Base-by-base conservation (phyloP, 2,113 vertebrate genomes). In the Scolopax mira region DNA sequence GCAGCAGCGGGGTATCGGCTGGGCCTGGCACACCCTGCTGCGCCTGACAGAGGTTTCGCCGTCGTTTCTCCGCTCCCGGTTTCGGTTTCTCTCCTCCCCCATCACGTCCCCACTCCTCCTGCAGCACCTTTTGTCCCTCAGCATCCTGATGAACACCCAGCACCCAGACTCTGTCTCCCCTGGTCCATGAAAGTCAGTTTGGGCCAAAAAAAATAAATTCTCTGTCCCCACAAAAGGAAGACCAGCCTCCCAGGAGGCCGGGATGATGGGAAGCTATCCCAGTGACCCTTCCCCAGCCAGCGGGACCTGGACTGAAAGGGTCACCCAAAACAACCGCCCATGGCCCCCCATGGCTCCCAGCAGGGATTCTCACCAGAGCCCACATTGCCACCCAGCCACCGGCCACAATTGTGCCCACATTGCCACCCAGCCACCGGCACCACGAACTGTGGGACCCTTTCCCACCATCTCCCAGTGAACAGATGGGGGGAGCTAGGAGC, bases 341-440 rank as follows among this genome's bases (percentile, higher is more conserved):
- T 19, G 24, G 17, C 24, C 44, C 24, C 44, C 16, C 4, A 0
- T 0, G 1, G 46, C 54, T 46, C 41, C 60, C 1, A 0, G 19
- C 61, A 25, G 37, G 21, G 33, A 11, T 33, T 23, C 14, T 72
- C 10, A 0, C 6, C 1, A 1, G 46, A 48, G 13, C 60, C 71
- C 61, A 27, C n/a, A 2, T 49, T 62, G 7, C 31, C 42, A n/a
- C 46, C 15, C 1, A 2, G 13, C n/a, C 25, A 4, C 42, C 1
- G 0, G 30, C 30, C n/a, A n/a, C n/a, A n/a, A 10, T 3, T 10
- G 1, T 2, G 0, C 52, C 71, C 61, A 27, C n/a, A 2, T 49
- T 62, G 7, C 31, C 42, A n/a, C 46, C 15, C 1, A 2, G 13
- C n/a, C 25, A 4, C 42, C 1, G 0, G 30, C 30, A 30, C 61